phyloP scores from a whole-genome alignment of 1,140 invertebrate genomes.

The Temnothorax longispinosus region DNA sequence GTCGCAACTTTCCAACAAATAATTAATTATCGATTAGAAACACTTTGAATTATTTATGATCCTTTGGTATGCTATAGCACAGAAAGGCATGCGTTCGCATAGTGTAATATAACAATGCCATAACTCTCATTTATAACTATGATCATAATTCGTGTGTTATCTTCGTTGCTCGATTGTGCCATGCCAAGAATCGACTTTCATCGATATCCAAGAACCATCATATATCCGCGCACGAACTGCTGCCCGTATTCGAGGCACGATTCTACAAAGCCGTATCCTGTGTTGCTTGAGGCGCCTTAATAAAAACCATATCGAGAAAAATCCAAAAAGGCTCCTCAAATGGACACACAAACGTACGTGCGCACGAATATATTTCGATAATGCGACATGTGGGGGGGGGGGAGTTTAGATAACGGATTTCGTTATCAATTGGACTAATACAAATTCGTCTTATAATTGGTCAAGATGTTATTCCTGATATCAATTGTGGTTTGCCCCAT shows the following conservation, averaged over 20 bases:
- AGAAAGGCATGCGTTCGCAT: background rate
- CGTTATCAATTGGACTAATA: background rate
- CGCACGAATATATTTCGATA: background rate
- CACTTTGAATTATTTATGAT: background rate
- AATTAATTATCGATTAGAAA: background rate
- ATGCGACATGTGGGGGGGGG: background rate
- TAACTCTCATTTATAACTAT: slow-evolving; percentile 7
- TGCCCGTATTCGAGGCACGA: slow-evolving; percentile 41
- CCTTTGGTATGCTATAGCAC: background rate
- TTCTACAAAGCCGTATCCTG: slow-evolving; percentile 6
- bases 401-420: background rate
- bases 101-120: slow-evolving; percentile 5
- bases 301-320: slow-evolving; percentile 43
- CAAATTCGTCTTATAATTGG: background rate
- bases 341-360: background rate
- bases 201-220: slow-evolving; percentile 13
- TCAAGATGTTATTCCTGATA: background rate
- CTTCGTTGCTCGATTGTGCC: background rate
- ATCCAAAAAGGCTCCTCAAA: slow-evolving; percentile 32
- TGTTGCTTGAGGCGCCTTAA: slow-evolving; percentile 28
- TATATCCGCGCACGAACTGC: background rate
- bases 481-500: background rate
- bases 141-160: slow-evolving; percentile 14
- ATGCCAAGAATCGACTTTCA: slow-evolving; percentile 2
- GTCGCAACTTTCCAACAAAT: background rate